Conservation (phyloP, 2,797 vertebrate genomes). For the Potorous gilbertii region DNA sequence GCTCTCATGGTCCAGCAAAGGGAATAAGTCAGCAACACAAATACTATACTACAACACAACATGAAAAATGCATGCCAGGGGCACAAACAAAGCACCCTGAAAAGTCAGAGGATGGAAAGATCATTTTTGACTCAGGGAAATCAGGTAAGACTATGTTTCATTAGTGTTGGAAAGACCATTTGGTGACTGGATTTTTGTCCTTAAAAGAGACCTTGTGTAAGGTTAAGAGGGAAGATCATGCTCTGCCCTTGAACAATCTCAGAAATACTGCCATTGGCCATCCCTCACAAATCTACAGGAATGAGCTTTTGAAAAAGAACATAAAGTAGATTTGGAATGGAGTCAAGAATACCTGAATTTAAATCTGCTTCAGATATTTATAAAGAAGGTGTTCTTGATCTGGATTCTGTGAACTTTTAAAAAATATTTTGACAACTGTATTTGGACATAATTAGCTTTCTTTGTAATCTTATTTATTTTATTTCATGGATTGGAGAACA, state of each 20-base stretch:
- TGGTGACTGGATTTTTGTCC: not conserved
- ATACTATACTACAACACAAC: not conserved
- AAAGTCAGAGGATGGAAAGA: not conserved
- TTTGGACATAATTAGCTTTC: not conserved
- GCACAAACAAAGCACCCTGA: not conserved
- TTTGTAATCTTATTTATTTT: not conserved
- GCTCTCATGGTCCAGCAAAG: not conserved
- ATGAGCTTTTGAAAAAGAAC: not conserved
- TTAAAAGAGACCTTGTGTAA: not conserved
- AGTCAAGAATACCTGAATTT: not conserved
- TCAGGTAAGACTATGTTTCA: not conserved
- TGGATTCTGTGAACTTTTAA: not conserved
- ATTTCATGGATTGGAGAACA: not conserved
- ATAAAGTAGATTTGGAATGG: not conserved
- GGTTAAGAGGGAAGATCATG: not conserved
- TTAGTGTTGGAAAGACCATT: not conserved
- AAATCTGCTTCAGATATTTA: not conserved
- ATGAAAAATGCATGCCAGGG: not conserved
- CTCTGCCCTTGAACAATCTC: not conserved
- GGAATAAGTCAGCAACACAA: not conserved
- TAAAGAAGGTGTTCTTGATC: not conserved
- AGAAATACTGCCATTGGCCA: not conserved
- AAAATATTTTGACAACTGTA: not conserved
- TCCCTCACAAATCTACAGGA: not conserved
- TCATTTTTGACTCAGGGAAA: not conserved